Conservation (phyloP, 1,140 invertebrate genomes). For the Pachyrhynchus sulphureomaculatus region DNA sequence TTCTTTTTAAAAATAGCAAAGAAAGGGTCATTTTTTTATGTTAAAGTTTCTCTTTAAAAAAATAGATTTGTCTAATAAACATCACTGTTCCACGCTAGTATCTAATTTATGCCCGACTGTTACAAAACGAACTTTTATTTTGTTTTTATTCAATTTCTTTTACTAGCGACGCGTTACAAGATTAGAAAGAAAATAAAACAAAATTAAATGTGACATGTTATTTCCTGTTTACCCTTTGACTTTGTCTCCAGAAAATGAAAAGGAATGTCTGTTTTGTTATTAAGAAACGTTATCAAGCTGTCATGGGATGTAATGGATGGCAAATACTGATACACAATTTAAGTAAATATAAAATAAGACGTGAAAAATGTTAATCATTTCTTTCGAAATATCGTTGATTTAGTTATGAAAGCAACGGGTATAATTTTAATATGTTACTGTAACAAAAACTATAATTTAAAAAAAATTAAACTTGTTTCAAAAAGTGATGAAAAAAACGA, state of each 20-base stretch:
- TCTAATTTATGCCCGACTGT: not conserved
- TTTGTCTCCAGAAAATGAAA: conserved; percentile 9
- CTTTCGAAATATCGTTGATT: no score
- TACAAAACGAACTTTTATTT: not conserved
- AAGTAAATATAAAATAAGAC: no score
- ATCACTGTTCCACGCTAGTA: not conserved
- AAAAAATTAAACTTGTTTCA: no score
- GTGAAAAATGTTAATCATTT: no score
- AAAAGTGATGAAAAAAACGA: no score
- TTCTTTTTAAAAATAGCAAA: no score
- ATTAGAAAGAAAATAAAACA: conserved; percentile 3
- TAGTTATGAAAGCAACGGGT: no score
- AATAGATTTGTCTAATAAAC: conserved; percentile 1
- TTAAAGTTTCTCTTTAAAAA: no score
- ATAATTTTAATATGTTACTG: no score
- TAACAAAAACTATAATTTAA: no score
- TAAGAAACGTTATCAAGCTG: conserved; percentile 5
- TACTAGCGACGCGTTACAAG: not conserved
- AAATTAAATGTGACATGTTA: conserved; percentile 8
- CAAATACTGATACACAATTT: not conserved
- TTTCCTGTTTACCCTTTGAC: conserved; percentile 12
- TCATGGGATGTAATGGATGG: not conserved
- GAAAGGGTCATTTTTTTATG: no score
- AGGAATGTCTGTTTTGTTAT: not conserved
- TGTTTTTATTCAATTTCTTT: not conserved